Evolutionary conservation across 2,888 invertebrate species (phyloP), one percentile per base, ranked within the genome.

Genomic region (Eurytoma adleriae): DNA sequence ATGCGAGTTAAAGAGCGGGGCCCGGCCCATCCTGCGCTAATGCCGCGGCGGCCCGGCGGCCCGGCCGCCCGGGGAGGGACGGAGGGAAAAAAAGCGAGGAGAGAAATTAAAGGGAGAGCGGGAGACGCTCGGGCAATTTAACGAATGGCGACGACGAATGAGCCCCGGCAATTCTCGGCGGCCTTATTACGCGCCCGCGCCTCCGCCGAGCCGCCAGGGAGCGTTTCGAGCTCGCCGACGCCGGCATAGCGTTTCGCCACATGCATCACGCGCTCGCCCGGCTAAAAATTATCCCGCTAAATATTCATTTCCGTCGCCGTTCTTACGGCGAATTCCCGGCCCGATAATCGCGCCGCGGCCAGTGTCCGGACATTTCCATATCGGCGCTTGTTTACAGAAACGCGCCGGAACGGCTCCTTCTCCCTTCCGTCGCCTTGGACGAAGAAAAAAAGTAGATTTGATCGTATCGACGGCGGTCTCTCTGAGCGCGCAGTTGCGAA

Each of bases 1-100:
- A 61, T 61, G 66, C 50, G 18, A 71, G 48, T 12, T 3, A 13
- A 56, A 57, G 24, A 68, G 72, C 13, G 14, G 16, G 78, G 82
- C 83, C 83, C 81, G 83, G 80, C 85, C 85, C 83, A 83, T 84
- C 83, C 82, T 84, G 82, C 67, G 16, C 79, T 79, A 62, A 80
- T 75, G 77, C 76, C 81, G 74, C 73, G 74, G 77, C 67, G 79
- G 62, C 40, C 74, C 20, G 18, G 18, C 18, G 30, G 18, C n/a
- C n/a, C n/a, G 24, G 24, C 24, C 24, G 24, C 24, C 24, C 24
- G 59, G 52, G 50, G 13, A 16, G 61, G 61, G 59, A 48, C 62
- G 27, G 30, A 57, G 56, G 62, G 62, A 67, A 30, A 50, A 48
- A 68, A 18, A 56, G 61, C 61, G 64, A 69, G 52, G 59, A 66